Conservation (phyloP, 2,888 invertebrate species). For the Lepidocyrtinus sp. region DNA sequence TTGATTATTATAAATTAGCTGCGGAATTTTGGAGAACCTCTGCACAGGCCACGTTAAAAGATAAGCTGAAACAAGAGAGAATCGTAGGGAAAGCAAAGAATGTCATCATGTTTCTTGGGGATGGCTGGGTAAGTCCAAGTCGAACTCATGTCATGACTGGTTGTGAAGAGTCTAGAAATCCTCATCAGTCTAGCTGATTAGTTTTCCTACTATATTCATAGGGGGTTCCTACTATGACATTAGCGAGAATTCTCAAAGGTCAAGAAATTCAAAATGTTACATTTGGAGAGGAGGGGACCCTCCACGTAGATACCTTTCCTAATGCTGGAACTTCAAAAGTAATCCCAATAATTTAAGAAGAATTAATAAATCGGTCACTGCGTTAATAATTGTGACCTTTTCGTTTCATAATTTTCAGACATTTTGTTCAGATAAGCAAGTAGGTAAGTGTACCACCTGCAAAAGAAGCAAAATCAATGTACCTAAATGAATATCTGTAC, state of each 20-base stretch:
- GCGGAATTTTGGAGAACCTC: constrained; percentile 25
- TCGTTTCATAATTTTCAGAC: constrained; percentile 36
- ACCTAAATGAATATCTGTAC: neutral
- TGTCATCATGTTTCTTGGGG: constrained; percentile 53
- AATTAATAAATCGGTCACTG: neutral
- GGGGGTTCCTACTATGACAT: constrained; percentile 72
- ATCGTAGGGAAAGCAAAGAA: constrained; percentile 40
- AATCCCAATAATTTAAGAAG: constrained; percentile 67
- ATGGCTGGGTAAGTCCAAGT: constrained; percentile 27
- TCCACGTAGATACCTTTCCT: constrained; percentile 61
- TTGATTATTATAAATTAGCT: constrained; percentile 15
- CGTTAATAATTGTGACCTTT: neutral
- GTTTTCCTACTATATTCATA: neutral
- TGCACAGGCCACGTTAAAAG: constrained; percentile 33
- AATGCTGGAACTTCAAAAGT: constrained; percentile 57
- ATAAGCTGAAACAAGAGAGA: constrained; percentile 23
- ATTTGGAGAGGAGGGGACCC: constrained; percentile 71
- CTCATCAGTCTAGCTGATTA: constrained; percentile 69
- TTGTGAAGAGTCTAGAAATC: constrained; percentile 70
- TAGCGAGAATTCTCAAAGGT: constrained; percentile 72
- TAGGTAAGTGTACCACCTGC: constrained; percentile 66
- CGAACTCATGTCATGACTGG: neutral
- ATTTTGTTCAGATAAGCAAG: constrained; percentile 42
- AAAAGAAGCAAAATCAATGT: constrained; percentile 70
- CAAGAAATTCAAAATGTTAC: constrained; percentile 71